Percentiles rank a stretch among this genome's conserved stretches.
Evolutionary conservation across 2,797 vertebrate species (phyloP).

Genomic region (Nasua narica): DNA sequence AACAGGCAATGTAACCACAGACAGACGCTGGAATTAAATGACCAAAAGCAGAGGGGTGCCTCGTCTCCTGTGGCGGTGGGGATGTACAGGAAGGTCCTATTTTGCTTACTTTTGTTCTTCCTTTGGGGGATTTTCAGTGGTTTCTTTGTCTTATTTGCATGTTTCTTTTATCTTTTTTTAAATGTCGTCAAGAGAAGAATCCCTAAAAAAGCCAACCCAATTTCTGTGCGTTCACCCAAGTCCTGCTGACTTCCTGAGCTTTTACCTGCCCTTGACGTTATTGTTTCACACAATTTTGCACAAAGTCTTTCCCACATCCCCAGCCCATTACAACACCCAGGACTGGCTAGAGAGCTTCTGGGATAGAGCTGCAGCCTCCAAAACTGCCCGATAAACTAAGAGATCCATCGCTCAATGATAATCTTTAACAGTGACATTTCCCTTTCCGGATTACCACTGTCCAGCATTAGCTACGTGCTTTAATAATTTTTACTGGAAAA

Average conservation of each 20-base stretch:
- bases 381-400: background rate
- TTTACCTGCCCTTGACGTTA: background rate
- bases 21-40: background rate
- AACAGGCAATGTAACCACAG: too few species aligned
- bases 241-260: background rate
- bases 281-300: background rate
- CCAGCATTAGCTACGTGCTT: background rate
- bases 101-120: background rate
- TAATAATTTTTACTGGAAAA: constrained; percentile 10
- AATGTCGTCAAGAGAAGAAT: background rate
- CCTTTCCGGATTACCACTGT: background rate
- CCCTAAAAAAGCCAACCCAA: background rate
- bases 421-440: background rate
- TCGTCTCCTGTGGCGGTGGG: background rate
- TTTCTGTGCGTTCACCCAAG: background rate
- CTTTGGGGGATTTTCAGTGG: background rate
- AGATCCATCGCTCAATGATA: background rate
- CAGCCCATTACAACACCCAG: background rate
- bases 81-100: background rate
- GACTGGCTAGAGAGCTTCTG: background rate
- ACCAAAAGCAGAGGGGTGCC: background rate
- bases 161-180: background rate
- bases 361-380: background rate
- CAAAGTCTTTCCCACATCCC: background rate
- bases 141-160: background rate